Conservation (phyloP, 2,888 invertebrate genomes). For the Drosophila paracracens region DNA sequence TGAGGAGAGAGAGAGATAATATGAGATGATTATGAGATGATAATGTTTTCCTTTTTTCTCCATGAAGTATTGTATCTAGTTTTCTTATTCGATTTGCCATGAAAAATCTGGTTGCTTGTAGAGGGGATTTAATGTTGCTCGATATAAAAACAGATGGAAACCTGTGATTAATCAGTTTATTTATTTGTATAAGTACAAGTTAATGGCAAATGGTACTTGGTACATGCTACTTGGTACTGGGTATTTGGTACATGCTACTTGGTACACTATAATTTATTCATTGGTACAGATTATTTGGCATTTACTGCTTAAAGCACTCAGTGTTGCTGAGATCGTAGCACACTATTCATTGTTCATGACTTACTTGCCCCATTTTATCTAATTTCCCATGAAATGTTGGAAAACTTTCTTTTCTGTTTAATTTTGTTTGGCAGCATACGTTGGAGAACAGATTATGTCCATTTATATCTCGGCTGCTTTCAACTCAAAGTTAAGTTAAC, state of each 20-base stretch:
- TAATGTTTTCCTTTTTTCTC: too few relatives aligned
- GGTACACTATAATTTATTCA: not conserved
- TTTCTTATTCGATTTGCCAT: too few relatives aligned
- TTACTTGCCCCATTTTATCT: not conserved
- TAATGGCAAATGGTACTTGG: too few relatives aligned
- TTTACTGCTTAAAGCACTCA: not conserved
- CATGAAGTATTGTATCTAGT: too few relatives aligned
- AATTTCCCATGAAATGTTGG: not conserved
- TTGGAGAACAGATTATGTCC: not conserved
- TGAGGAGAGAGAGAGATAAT: too few relatives aligned
- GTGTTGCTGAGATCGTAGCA: not conserved
- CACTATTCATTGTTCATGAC: not conserved
- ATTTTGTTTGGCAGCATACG: constrained; percentile 3
- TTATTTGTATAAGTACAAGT: too few relatives aligned
- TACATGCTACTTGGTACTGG: not conserved
- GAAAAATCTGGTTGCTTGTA: too few relatives aligned
- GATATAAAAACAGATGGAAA: too few relatives aligned
- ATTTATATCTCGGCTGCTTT: constrained; percentile 11
- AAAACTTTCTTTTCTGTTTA: not conserved
- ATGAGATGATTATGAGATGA: too few relatives aligned
- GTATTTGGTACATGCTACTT: not conserved
- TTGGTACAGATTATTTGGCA: not conserved
- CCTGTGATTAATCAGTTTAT: too few relatives aligned
- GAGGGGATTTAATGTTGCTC: too few relatives aligned
- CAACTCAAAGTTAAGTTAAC: constrained; percentile 52